Base-by-base conservation (phyloP, 2,797 vertebrate genomes). In the Eutrigla gurnardus region DNA sequence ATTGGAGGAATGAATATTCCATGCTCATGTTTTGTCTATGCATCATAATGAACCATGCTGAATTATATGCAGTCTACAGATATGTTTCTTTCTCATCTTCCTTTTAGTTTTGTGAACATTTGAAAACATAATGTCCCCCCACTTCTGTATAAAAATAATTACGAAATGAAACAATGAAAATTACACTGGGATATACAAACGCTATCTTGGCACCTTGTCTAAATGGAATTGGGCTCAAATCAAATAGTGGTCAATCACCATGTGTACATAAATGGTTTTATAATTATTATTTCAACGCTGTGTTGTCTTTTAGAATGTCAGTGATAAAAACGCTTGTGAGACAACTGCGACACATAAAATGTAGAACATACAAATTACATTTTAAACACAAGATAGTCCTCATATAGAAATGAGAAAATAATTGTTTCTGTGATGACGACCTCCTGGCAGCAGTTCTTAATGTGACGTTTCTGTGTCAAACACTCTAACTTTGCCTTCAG, bases 141-240 rank as follows among this genome's bases (percentile, higher is more conserved):
- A 36, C n/a, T 40, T 65, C 10, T 25, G 37, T 36, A 35, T 50
- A 17, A 36, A 39, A 14, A 47, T 13, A 45, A 6, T 3, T 17
- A 36, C 3, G 12, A 52, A 76, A 71, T 25, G 7, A 54, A 73
- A 63, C 9, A 18, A 43, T 36, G 33, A 2, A 54, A 60, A 36
- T n/a, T 6, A 3, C 53, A 54, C 54, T 42, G 32, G 53, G 8
- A 69, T 53, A 54, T 39, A 15, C 7, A 67, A 71, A 62, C 18
- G n/a, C 7, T 40, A 47, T 57, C 42, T 33, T 58, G 33, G 50
- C 57, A 62, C 12, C 43, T 55, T 12, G n/a, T 61, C 33, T 9
- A 37, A 50, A 50, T 61, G 18, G 40, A 65, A 33, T 18, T 71
- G 68, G 39, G 39, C 64, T 72, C 36, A 61, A 54, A 73, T 73